Evolutionary conservation across 1,140 invertebrate species (phyloP).

Genomic region (Drosophila gunungcola): DNA sequence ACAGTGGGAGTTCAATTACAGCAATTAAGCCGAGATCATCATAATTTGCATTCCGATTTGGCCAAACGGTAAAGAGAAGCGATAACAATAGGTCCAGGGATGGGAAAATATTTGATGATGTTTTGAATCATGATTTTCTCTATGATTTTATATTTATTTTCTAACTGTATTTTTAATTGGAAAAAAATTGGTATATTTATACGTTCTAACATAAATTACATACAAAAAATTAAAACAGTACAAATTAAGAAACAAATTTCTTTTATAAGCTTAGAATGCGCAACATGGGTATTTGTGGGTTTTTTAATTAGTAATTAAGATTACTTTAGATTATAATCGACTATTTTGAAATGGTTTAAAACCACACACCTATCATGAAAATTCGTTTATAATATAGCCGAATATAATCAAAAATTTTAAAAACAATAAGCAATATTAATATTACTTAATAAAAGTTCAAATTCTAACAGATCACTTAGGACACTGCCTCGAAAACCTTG

Average conservation of each 20-base stretch:
- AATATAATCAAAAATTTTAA: background rate
- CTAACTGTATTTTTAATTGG: no score
- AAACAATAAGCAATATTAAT: background rate
- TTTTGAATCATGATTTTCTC: background rate
- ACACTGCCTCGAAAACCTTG: background rate
- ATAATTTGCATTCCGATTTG: conserved; percentile 79
- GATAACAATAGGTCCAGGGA: conserved; percentile 35
- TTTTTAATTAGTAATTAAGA: no score
- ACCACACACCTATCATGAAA: no score
- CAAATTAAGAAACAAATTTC: no score
- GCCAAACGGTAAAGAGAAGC: conserved; percentile 43
- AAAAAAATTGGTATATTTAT: no score
- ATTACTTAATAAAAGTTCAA: background rate
- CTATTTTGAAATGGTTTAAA: no score
- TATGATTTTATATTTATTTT: no score
- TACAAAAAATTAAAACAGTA: no score
- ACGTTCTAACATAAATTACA: no score
- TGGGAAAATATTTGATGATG: conserved; percentile 1
- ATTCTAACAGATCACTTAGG: background rate
- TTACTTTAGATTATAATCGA: no score
- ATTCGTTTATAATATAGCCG: background rate
- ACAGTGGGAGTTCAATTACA: conserved; percentile 38
- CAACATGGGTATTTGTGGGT: no score
- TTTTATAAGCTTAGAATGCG: no score
- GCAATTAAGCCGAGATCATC: conserved; percentile 79